Evolutionary conservation across 2,113 vertebrate species (phyloP).

Genomic region (Neodon shergylaensis): DNA sequence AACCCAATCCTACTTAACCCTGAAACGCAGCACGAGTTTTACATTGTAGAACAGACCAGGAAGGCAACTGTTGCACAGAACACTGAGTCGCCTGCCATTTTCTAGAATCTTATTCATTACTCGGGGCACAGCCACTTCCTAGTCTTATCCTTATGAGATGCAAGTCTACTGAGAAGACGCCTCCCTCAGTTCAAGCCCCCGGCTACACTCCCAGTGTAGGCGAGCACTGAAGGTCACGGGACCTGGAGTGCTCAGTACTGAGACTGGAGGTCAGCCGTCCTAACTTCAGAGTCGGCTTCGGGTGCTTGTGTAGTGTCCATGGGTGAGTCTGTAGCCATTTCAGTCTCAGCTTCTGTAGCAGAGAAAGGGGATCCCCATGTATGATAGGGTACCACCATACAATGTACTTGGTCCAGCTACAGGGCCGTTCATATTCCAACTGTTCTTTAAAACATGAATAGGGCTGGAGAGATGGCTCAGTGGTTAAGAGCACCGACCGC

Average conservation of each 20-base stretch:
- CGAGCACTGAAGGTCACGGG: background rate
- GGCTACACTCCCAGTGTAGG: background rate
- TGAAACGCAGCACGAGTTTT: background rate
- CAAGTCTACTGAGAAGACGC: background rate
- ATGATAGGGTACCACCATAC: no score
- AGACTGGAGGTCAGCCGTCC: background rate
- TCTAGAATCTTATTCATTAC: background rate
- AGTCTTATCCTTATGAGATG: no score
- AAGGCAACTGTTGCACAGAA: background rate
- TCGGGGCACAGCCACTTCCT: background rate
- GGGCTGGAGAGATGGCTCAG: background rate
- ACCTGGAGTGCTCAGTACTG: background rate
- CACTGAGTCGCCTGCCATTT: background rate
- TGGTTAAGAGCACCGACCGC: background rate
- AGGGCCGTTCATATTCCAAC: background rate
- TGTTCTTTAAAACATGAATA: background rate
- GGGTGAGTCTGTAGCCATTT: background rate
- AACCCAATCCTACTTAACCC: background rate
- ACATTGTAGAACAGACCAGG: background rate
- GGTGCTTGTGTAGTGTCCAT: background rate
- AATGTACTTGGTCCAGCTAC: accelerated
- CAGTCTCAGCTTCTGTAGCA: background rate
- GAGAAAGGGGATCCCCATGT: background rate
- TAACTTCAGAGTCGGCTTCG: background rate
- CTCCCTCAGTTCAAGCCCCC: background rate